Conservation (phyloP, 2,113 vertebrate genomes). For the Sakesphorus luctuosus region DNA sequence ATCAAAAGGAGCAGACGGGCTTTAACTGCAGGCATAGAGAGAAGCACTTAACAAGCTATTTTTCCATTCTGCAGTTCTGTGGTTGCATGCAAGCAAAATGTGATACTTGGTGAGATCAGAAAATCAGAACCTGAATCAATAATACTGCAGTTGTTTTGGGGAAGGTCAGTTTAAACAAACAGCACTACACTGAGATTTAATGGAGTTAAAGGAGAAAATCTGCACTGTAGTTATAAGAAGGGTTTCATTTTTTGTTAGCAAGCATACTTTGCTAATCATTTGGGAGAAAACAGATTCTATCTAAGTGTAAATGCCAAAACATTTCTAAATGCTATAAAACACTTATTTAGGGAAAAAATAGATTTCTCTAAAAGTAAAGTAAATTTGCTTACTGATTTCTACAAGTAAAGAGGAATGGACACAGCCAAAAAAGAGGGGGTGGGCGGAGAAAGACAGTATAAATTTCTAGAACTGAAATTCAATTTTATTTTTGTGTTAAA, state of each 20-base stretch:
- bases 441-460: neutral
- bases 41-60: constrained; percentile 42
- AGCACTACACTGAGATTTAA: neutral
- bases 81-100: constrained; percentile 64
- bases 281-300: neutral
- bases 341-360: neutral
- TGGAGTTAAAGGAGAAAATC: neutral
- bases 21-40: constrained; percentile 12
- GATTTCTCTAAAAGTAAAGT: neutral
- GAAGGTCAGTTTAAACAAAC: constrained; percentile 38
- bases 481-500: neutral
- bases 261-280: neutral
- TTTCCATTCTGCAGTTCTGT: constrained; percentile 48
- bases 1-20: constrained; percentile 15
- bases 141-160: constrained; percentile 40
- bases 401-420: neutral
- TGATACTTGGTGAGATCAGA: constrained; percentile 70
- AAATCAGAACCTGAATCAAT: constrained; percentile 65
- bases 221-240: neutral
- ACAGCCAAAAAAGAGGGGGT: neutral
- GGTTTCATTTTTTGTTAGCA: neutral
- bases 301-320: neutral
- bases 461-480: neutral
- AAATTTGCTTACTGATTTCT: neutral
- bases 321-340: neutral